Evolutionary conservation across 2,888 invertebrate species (phyloP).

Genomic region (Hypena proboscidalis): DNA sequence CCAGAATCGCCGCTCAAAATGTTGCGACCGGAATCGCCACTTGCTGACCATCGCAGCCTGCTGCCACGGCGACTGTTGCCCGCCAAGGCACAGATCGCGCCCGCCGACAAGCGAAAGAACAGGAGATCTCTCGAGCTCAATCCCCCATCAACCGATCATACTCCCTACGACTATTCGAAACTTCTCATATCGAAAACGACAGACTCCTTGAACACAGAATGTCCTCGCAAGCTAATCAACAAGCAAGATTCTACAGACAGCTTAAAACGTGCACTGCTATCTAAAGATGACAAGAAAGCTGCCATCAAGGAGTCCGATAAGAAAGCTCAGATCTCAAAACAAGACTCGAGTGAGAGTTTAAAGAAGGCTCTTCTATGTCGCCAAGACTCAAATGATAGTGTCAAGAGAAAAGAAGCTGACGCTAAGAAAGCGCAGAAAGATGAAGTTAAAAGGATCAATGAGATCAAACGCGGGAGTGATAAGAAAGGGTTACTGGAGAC

Average conservation of each 20-base stretch:
- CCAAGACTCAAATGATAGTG: slow-evolving; percentile 77
- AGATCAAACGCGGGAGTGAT: slow-evolving; percentile 71
- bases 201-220: slow-evolving; percentile 79
- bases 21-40: slow-evolving; percentile 83
- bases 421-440: slow-evolving; percentile 65
- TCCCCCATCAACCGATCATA: slow-evolving; percentile 67
- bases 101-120: slow-evolving; percentile 77
- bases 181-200: slow-evolving; percentile 81
- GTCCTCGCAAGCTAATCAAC: slow-evolving; percentile 73
- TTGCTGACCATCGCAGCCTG: slow-evolving; percentile 83
- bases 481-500: slow-evolving; percentile 78
- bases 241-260: slow-evolving; percentile 80
- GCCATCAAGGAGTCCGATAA: slow-evolving; percentile 65
- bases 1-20: slow-evolving; percentile 70
- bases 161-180: slow-evolving; percentile 77
- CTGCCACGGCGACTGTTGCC: slow-evolving; percentile 78
- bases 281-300: slow-evolving; percentile 75
- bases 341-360: slow-evolving; percentile 75
- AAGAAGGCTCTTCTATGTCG: slow-evolving; percentile 74
- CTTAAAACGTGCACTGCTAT: slow-evolving; percentile 70
- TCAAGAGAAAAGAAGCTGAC: slow-evolving; percentile 70
- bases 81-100: slow-evolving; percentile 77
- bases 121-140: slow-evolving; percentile 80
- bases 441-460: slow-evolving; percentile 62
- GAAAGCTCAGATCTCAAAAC: slow-evolving; percentile 64